These are phyloP conservation scores for Yponomeuta sedellus DNA, from an alignment of 2,888 invertebrate genomes.

Conservation along the genomic window DNA sequence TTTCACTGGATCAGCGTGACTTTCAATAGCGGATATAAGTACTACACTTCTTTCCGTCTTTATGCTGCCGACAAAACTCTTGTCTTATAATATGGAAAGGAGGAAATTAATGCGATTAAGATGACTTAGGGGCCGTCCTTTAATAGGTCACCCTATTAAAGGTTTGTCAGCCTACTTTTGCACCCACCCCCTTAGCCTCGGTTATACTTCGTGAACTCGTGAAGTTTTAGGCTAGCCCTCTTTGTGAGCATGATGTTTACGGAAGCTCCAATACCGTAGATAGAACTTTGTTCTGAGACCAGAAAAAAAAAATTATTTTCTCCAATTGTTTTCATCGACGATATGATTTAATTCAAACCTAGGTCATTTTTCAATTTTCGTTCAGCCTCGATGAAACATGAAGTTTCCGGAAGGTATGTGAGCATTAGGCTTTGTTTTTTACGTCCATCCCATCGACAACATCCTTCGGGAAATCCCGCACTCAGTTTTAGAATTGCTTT, in stretches of 20 bases:
- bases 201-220: too few relatives aligned
- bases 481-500: slow-evolving; percentile 11
- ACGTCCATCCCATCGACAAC: not conserved
- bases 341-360: not conserved
- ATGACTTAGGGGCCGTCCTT: not conserved
- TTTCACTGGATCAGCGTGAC: slow-evolving; percentile 64
- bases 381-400: not conserved
- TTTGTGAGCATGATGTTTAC: not conserved
- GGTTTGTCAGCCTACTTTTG: too few relatives aligned
- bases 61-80: slow-evolving; percentile 15
- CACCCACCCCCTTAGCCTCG: too few relatives aligned
- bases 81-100: not conserved
- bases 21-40: slow-evolving; percentile 49
- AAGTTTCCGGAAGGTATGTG: not conserved
- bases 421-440: slow-evolving; percentile 1
- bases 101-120: not conserved
- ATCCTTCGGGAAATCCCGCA: slow-evolving; percentile 19
- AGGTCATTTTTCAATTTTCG: not conserved
- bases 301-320: slow-evolving; percentile 13
- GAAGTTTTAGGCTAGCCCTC: too few relatives aligned
- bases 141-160: too few relatives aligned
- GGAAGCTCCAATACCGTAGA: slow-evolving; percentile 20
- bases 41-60: slow-evolving; percentile 31
- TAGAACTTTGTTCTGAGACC: too few relatives aligned
- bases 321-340: not conserved